Evolutionary conservation across 2,888 invertebrate genomes (phyloP).

Genomic region (Lymantria monacha): DNA sequence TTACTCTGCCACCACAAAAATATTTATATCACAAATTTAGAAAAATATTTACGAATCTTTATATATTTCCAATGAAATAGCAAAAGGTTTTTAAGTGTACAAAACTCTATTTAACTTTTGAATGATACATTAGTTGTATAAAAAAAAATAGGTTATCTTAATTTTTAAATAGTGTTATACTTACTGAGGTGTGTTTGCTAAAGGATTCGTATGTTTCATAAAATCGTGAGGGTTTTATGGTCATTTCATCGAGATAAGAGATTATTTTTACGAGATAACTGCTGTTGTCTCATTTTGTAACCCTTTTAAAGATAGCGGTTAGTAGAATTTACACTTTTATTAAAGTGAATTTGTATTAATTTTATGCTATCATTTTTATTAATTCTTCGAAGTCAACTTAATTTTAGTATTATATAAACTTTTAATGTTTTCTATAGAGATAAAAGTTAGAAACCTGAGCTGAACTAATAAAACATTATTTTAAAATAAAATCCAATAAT

Average conservation of each 20-base stretch:
- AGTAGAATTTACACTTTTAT: slow-evolving; percentile 14
- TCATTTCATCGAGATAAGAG: slow-evolving; percentile 40
- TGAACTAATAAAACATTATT: too few species aligned
- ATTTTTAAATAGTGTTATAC: slow-evolving; percentile 19
- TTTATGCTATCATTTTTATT: neutral
- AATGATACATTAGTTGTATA: neutral
- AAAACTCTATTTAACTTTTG: neutral
- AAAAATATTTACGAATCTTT: too few species aligned
- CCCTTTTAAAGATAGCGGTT: slow-evolving; percentile 11
- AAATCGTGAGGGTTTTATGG: slow-evolving; percentile 33
- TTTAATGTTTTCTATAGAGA: too few species aligned
- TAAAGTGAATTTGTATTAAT: slow-evolving; percentile 12
- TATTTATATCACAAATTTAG: too few species aligned
- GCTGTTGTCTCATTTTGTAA: slow-evolving; percentile 12
- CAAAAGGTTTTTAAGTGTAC: neutral
- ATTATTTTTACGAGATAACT: slow-evolving; percentile 29
- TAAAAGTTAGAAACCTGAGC: too few species aligned
- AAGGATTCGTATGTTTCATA: slow-evolving; percentile 21
- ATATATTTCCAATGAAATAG: too few species aligned
- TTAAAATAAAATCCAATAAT: too few species aligned
- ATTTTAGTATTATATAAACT: too few species aligned
- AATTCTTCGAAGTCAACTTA: neutral
- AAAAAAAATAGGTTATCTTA: slow-evolving; percentile 12
- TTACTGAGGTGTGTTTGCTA: slow-evolving; percentile 15
- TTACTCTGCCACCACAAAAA: too few species aligned